These are phyloP conservation scores for Sporophila hypoxantha DNA, from an alignment of 2,113 vertebrate species.

Conservation along the genomic window DNA sequence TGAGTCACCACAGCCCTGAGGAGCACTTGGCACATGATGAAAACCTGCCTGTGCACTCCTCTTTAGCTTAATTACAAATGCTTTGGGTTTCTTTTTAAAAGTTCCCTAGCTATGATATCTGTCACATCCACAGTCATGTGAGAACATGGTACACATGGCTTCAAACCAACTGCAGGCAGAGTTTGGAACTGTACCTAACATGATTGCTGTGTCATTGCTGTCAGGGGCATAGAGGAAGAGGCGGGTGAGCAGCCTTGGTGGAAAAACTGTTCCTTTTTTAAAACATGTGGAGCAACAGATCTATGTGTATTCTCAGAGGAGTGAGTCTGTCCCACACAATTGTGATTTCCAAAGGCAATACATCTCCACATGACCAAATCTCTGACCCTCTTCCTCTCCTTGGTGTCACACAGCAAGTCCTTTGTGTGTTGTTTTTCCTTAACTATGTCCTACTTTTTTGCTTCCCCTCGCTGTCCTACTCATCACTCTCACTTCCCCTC, in stretches of 20 bases:
- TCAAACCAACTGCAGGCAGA: background rate
- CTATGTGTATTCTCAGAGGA: background rate
- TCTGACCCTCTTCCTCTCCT: background rate
- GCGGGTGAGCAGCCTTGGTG: background rate
- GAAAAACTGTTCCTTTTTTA: background rate
- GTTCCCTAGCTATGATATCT: background rate
- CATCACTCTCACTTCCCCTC: background rate
- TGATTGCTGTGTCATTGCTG: background rate
- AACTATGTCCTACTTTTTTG: background rate
- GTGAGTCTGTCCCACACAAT: background rate
- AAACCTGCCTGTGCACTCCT: background rate
- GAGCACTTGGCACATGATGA: background rate
- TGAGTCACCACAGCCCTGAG: background rate
- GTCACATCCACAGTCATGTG: background rate
- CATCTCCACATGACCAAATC: background rate
- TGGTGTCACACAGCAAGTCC: background rate
- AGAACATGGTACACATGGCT: background rate
- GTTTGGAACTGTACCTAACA: background rate
- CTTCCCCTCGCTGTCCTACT: background rate
- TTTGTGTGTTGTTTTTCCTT: background rate
- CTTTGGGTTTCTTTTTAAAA: background rate
- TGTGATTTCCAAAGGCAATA: background rate
- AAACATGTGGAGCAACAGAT: background rate
- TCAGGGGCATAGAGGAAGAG: background rate
- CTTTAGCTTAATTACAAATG: background rate